Evolutionary conservation across 2,797 vertebrate genomes (phyloP).

Genomic region (Sphaeramia orbicularis): DNA sequence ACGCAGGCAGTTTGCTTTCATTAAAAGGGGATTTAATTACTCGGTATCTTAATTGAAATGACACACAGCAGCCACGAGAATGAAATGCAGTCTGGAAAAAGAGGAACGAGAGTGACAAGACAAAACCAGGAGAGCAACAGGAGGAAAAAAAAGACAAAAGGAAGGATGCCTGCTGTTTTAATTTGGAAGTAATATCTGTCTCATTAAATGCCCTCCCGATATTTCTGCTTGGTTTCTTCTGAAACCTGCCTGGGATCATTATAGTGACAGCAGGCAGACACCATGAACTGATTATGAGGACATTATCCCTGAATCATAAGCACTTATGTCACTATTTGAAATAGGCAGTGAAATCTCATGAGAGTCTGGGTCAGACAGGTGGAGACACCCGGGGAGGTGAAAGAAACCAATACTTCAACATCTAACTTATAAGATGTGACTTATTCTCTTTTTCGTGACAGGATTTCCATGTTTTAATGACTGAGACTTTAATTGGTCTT

Average conservation of each 20-base stretch:
- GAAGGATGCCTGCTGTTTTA: slow-evolving; percentile 34
- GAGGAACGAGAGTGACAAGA: slow-evolving; percentile 27
- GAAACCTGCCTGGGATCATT: slow-evolving; percentile 26
- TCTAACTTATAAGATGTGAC: neutral
- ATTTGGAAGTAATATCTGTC: slow-evolving; percentile 46
- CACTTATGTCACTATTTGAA: slow-evolving; percentile 1
- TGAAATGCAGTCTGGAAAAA: slow-evolving; percentile 5
- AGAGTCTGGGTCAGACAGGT: slow-evolving; percentile 1
- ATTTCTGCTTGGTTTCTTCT: slow-evolving; percentile 33
- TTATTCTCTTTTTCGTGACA: neutral
- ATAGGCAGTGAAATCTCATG: neutral
- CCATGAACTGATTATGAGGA: slow-evolving; percentile 4
- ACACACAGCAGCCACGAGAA: slow-evolving; percentile 33
- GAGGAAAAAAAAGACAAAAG: neutral
- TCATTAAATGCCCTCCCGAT: slow-evolving; percentile 45
- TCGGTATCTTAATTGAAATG: slow-evolving; percentile 52
- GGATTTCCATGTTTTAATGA: neutral
- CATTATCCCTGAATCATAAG: slow-evolving; percentile 15
- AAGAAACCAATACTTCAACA: neutral
- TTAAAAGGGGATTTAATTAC: slow-evolving; percentile 57
- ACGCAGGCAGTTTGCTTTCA: slow-evolving; percentile 44
- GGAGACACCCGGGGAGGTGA: neutral
- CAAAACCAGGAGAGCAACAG: slow-evolving; percentile 6
- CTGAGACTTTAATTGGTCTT: neutral
- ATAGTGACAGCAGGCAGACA: slow-evolving; percentile 21